Evolutionary conservation across 1,140 invertebrate genomes (phyloP).

Genomic region (Drosophila nannoptera): DNA sequence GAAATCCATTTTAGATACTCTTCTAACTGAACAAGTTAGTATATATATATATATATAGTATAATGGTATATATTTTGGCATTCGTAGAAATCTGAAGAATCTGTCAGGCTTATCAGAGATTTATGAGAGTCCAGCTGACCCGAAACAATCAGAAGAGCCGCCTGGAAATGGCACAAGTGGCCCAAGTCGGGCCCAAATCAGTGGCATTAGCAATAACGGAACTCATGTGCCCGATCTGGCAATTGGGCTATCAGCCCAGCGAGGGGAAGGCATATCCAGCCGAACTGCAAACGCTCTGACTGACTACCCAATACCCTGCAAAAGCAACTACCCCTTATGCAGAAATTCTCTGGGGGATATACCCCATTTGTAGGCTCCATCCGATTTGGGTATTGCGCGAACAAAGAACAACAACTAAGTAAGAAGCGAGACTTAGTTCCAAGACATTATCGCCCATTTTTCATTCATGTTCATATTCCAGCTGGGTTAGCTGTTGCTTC

Average conservation of each 20-base stretch:
- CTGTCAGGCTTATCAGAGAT: conserved; percentile 1
- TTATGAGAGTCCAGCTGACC: not conserved
- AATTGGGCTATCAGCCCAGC: conserved; percentile 53
- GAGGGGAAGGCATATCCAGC: too few species aligned
- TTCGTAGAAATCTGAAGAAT: not conserved
- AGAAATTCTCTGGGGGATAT: not conserved
- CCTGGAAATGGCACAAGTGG: conserved; percentile 13
- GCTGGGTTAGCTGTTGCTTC: conserved; percentile 60
- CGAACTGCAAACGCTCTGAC: too few species aligned
- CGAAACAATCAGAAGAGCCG: conserved; percentile 2
- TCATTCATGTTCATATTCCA: conserved; percentile 54
- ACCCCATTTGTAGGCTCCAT: not conserved
- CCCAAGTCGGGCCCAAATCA: conserved; percentile 18
- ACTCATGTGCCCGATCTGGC: conserved; percentile 63
- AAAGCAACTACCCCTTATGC: too few species aligned
- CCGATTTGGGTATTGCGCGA: not conserved
- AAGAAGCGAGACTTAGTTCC: conserved; percentile 49
- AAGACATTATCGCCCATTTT: conserved; percentile 55
- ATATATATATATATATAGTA: too few species aligned
- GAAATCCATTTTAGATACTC: too few species aligned
- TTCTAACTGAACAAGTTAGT: too few species aligned
- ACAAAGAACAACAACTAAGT: conserved; percentile 22
- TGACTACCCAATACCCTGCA: too few species aligned
- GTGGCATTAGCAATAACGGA: conserved; percentile 48
- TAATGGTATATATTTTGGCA: too few species aligned